A percentile compares a stretch with the other conserved stretches of the same genome.
These are phyloP conservation scores for Leptopilina clavipes DNA, from an alignment of 1,140 invertebrate genomes.

Conservation along the genomic window DNA sequence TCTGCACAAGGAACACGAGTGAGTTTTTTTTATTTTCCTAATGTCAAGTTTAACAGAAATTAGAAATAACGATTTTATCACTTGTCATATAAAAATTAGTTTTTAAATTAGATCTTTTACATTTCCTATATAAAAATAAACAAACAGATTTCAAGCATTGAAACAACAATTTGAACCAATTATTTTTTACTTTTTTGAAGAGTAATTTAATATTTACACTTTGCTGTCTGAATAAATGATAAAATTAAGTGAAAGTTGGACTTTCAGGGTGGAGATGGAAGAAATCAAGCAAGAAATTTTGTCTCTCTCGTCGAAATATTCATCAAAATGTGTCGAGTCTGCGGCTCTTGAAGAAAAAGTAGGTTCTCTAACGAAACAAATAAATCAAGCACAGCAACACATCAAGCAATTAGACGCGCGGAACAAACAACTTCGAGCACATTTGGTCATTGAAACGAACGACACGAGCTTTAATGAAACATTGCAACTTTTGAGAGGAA, in stretches of 20 bases:
- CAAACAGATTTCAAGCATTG: too few species aligned
- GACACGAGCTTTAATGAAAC: constrained; percentile 65
- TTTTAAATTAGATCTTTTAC: too few species aligned
- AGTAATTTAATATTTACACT: too few species aligned
- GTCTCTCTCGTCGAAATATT: constrained; percentile 92
- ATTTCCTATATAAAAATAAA: too few species aligned
- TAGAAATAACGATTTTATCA: too few species aligned
- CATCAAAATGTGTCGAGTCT: constrained; percentile 92
- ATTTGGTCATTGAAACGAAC: constrained; percentile 80
- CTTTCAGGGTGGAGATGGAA: constrained; percentile 84
- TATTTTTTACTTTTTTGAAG: too few species aligned
- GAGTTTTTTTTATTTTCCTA: constrained; percentile 57
- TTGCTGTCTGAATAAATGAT: background rate
- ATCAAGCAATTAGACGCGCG: constrained; percentile 85
- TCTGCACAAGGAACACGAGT: constrained; percentile 78
- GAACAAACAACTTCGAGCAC: constrained; percentile 85
- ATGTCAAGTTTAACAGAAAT: background rate
- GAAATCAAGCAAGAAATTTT: constrained; percentile 90
- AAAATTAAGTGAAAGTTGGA: constrained; percentile 9
- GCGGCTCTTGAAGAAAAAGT: constrained; percentile 90
- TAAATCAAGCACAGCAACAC: constrained; percentile 86
- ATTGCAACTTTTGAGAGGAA: constrained; percentile 65
- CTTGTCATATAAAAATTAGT: too few species aligned
- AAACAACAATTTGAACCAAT: too few species aligned
- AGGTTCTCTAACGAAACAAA: constrained; percentile 83